Evolutionary conservation across 2,888 invertebrate genomes (phyloP).

Genomic region (Clanis bilineata): DNA sequence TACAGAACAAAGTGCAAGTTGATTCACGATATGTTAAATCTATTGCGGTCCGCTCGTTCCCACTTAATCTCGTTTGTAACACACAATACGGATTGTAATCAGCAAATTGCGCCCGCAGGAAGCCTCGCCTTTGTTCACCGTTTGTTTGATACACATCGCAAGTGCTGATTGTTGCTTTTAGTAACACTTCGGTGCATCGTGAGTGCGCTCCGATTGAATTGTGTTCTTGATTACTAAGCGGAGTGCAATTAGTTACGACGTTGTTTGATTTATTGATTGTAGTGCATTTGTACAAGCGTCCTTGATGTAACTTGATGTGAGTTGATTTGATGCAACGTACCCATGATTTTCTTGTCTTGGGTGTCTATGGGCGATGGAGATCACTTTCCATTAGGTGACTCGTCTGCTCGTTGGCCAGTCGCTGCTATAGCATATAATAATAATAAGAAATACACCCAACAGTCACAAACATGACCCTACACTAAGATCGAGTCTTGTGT

Average conservation of each 20-base stretch:
- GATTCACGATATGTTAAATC: slow-evolving; percentile 16
- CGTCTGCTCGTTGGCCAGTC: no score
- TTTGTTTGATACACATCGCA: slow-evolving; percentile 25
- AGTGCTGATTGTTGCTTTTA: slow-evolving; percentile 22
- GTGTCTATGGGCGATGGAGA: no score
- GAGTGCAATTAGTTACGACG: background rate
- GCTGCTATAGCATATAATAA: no score
- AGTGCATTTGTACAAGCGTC: background rate
- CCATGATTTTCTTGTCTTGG: no score
- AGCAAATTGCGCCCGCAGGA: slow-evolving; percentile 33
- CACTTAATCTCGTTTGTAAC: slow-evolving; percentile 21
- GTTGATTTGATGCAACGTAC: no score
- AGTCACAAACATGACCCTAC: no score
- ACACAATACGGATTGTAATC: slow-evolving; percentile 35
- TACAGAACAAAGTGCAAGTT: background rate
- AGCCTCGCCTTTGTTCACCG: slow-evolving; percentile 29
- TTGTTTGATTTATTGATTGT: background rate
- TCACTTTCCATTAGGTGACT: no score
- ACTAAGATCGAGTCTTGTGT: no score
- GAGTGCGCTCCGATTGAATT: slow-evolving; percentile 4
- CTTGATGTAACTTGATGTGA: no score
- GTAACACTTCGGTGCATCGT: slow-evolving; percentile 9
- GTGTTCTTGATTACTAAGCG: background rate
- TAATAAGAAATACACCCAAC: no score
- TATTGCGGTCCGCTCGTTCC: background rate